phyloP scores from a whole-genome alignment of 2,797 vertebrate species.

The Galagoides demidoff region DNA sequence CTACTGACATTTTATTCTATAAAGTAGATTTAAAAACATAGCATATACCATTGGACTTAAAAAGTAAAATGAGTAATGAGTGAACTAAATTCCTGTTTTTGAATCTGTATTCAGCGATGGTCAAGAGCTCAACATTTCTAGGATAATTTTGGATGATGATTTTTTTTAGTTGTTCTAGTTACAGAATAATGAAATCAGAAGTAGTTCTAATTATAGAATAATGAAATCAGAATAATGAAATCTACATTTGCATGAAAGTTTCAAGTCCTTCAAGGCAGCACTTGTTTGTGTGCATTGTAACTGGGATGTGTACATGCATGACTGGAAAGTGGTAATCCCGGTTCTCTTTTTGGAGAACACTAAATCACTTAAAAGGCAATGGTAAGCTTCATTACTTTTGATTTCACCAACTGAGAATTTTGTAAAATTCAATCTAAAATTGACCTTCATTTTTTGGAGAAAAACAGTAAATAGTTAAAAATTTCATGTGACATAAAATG shows the following conservation, averaged over 20 bases:
- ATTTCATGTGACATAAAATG: slow-evolving; percentile 10
- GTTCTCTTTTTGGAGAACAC: not conserved
- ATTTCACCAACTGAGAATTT: slow-evolving; percentile 21
- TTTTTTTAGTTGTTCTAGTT: slow-evolving; percentile 38
- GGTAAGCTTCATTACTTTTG: not conserved
- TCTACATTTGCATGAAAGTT: not conserved
- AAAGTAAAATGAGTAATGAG: slow-evolving; percentile 41
- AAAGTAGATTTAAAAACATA: slow-evolving; percentile 24
- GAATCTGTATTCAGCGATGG: not conserved
- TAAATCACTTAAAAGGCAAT: slow-evolving; percentile 4
- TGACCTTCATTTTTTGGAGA: not conserved
- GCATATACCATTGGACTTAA: not conserved
- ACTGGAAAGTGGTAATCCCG: not conserved
- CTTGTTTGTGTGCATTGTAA: not conserved
- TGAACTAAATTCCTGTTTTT: slow-evolving; percentile 32
- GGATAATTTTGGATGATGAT: not conserved
- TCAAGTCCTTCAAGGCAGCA: not conserved
- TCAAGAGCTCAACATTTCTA: slow-evolving; percentile 1
- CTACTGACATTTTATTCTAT: not conserved
- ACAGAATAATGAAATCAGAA: not conserved
- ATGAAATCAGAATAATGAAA: not conserved
- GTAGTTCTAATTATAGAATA: slow-evolving; percentile 1
- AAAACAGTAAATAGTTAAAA: slow-evolving; percentile 38
- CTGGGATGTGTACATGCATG: not conserved
- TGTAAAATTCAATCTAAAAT: not conserved